Base-by-base conservation (phyloP, 2,113 vertebrate species). In the Oryzias melastigma region DNA sequence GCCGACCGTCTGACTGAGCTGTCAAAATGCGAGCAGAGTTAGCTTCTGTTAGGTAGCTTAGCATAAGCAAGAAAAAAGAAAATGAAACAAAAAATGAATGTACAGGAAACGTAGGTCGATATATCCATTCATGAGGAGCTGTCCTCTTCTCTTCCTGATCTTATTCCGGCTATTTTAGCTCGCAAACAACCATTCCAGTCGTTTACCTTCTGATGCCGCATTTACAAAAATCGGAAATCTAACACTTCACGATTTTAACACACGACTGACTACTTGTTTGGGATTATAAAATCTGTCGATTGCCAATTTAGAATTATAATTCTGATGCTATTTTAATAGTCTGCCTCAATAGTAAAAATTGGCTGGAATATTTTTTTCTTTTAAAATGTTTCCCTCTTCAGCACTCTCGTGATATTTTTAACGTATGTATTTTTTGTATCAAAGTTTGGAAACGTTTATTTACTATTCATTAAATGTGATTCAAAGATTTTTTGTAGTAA, bases 201-300 rank as follows among this genome's bases (percentile, higher is more conserved):
- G 27, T 82, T 72, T 78, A 82, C 68, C 82, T 83, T 63, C 14
- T 69, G 85, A 22, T 78, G 80, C 78, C 56, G 85, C 35, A 84
- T 79, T 0, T 0, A 0, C 22, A 12, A 59, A 52, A 45, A 2
- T 75, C 53, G 62, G 71, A 73, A 67, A 47, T 15, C 0, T 25
- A 42, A 0, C 0, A 0, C n/a, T 29, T 14, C 5, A 19, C 0
- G 1, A 13, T 50, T 14, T 25, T 1, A n/a, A 29, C 20, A 3
- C 3, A 40, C 6, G 46, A 19, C 12, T 0, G 65, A 14, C 5
- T 1, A 5, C 7, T 19, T 27, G 4, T 3, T 12, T 12, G 17
- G 24, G 2, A 25, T 19, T 1, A 35, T 7, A 8, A 35, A 10
- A 35, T 35, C 10, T 2, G 35, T 35, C 10, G 12, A 10, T 12